A percentile compares a stretch with the other conserved stretches of the same genome.
These are phyloP conservation scores for Mesorhabditis sp. DNA, from an alignment of 2,888 invertebrate species.

Conservation along the genomic window DNA sequence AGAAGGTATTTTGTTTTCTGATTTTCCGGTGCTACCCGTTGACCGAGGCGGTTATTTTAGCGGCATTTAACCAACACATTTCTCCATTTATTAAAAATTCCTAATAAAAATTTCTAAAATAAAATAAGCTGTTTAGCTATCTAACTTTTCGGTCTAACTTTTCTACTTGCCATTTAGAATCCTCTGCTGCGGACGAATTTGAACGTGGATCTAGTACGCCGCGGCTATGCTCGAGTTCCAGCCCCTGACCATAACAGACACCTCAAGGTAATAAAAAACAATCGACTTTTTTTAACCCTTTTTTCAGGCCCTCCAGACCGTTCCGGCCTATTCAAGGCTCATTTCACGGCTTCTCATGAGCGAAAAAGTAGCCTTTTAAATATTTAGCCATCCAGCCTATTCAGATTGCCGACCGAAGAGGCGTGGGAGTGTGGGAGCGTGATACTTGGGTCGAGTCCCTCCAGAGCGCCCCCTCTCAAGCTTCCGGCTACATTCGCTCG, in stretches of 20 bases:
- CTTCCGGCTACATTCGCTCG: slow-evolving; percentile 41
- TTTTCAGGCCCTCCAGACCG: slow-evolving; percentile 39
- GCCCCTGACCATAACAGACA: slow-evolving; percentile 46
- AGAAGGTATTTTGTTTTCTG: slow-evolving; percentile 32
- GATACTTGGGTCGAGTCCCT: slow-evolving; percentile 55
- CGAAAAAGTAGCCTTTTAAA: slow-evolving; percentile 39
- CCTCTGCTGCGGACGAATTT: slow-evolving; percentile 48
- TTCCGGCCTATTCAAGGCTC: slow-evolving; percentile 54
- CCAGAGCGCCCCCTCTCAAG: slow-evolving; percentile 48
- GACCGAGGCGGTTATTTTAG: slow-evolving; percentile 3
- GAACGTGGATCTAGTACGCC: slow-evolving; percentile 54
- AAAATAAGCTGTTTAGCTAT: not conserved
- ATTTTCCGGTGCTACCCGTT: not conserved
- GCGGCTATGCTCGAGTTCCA: slow-evolving; percentile 55
- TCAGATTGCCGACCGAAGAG: slow-evolving; percentile 55
- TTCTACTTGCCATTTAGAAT: slow-evolving; percentile 20
- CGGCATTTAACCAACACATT: not conserved
- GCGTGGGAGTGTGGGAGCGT: slow-evolving; percentile 57
- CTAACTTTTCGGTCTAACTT: not conserved
- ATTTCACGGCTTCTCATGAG: slow-evolving; percentile 51
- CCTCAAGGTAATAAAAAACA: slow-evolving; percentile 21
- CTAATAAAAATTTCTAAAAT: not conserved
- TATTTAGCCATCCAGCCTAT: not conserved
- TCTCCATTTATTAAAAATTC: not conserved
- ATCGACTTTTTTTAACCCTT: not conserved